Base-by-base conservation (phyloP, 2,797 vertebrate species). In the Manis javanica region DNA sequence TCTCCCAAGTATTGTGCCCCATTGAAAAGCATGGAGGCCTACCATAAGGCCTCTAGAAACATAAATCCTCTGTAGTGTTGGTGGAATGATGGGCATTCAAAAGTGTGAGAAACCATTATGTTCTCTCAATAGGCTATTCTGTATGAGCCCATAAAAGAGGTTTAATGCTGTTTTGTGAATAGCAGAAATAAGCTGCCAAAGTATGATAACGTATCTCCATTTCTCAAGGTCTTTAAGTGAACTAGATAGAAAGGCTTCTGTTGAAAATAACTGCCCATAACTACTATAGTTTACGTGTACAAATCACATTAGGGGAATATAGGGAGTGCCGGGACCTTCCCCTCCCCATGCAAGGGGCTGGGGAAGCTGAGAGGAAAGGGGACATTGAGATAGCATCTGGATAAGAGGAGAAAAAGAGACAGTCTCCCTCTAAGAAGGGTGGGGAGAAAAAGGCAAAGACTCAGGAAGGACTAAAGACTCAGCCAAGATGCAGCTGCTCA, bases 101-200 rank as follows among this genome's bases (percentile, higher is more conserved):
- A 95, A 95, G 93, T 71, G 57, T 6, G 5, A 83, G 34, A 90
- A 84, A 29, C 4, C 29, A 86, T 88, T 71, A 77, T 39, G 34
- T 24, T 95, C 86, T 91, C 85, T 77, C 90, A 77, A 91, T 90
- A 74, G 87, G 53, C 74, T 96, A 63, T 91, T 97, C 91, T 95
- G 85, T 96, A 95, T 53, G n/a, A 90, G 53, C 68, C 87, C 72
- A 68, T 94, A 92, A 95, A 93, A 66, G 92, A 63, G 53, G 72
- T 71, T 96, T 94, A 95, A 91, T 68, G 64, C 57, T 83, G 34
- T 87, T 95, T 94, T 84, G 59, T 75, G 71, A 96, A 79, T 26
- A 92, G 87, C 72, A 34, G 71, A 90, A 92, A 95, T 92, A 93
- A 97, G 72, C 85, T 94, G 77, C 94, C n/a, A 37, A 72, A 57